Conservation (phyloP, 1,140 invertebrate species). For the Zophobas morio region DNA sequence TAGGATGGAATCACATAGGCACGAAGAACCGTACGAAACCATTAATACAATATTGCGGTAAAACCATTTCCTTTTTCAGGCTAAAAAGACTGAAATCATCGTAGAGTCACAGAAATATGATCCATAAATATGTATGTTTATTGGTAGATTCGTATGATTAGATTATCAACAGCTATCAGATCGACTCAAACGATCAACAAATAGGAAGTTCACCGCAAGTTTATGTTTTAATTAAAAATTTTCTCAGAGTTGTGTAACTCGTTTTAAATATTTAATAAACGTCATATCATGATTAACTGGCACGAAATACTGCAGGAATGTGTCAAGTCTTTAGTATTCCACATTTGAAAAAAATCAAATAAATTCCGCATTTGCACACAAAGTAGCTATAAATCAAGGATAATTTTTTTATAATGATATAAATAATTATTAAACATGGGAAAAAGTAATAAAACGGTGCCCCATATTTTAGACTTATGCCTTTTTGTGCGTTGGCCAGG, state of each 20-base stretch:
- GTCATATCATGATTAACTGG: slow-evolving; percentile 27
- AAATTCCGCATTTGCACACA: slow-evolving; percentile 32
- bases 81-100: slow-evolving; percentile 7
- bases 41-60: slow-evolving; percentile 36
- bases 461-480: slow-evolving; percentile 3
- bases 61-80: slow-evolving; percentile 22
- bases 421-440: slow-evolving; percentile 25
- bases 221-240: slow-evolving; percentile 35
- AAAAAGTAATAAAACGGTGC: slow-evolving; percentile 6
- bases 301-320: slow-evolving; percentile 31
- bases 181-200: slow-evolving; percentile 21
- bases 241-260: slow-evolving; percentile 27
- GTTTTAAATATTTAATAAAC: slow-evolving; percentile 36
- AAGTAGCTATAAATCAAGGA: slow-evolving; percentile 31
- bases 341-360: slow-evolving; percentile 21
- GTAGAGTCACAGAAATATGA: slow-evolving; percentile 20
- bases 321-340: slow-evolving; percentile 29
- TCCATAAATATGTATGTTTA: slow-evolving; percentile 26
- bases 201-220: slow-evolving; percentile 33
- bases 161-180: slow-evolving; percentile 23
- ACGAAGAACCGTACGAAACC: slow-evolving; percentile 19
- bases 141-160: slow-evolving; percentile 17
- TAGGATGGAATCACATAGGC: background rate
- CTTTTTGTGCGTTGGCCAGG: background rate
- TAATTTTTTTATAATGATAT: slow-evolving; percentile 6